Conservation (phyloP, 2,888 invertebrate genomes). For the Tachina grossa region DNA sequence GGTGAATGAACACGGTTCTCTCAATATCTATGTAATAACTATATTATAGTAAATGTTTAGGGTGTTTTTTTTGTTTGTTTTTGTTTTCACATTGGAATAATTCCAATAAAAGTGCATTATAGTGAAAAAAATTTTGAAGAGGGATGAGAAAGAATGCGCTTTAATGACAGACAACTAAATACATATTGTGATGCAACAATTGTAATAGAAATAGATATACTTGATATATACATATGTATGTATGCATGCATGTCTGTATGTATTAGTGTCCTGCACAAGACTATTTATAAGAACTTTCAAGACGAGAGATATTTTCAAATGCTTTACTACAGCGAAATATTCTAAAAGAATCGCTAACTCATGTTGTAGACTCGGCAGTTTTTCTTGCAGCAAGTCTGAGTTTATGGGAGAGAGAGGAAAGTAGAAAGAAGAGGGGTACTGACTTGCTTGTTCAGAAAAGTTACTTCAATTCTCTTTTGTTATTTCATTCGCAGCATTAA, state of each 20-base stretch:
- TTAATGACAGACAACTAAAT: constrained; percentile 25
- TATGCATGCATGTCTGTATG: neutral
- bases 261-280: no score
- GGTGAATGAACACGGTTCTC: neutral
- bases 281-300: no score
- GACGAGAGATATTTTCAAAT: no score
- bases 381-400: no score
- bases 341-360: no score
- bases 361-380: no score
- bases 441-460: no score
- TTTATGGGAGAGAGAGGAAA: no score
- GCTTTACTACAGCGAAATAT: no score
- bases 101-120: constrained; percentile 54
- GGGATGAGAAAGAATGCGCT: neutral
- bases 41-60: constrained; percentile 2
- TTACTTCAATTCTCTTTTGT: no score
- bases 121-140: constrained; percentile 2
- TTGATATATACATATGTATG: constrained; percentile 9
- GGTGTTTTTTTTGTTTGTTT: constrained; percentile 32
- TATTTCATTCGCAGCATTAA: no score
- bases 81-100: constrained; percentile 54
- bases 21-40: neutral
- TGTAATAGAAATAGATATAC: constrained; percentile 25
- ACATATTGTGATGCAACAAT: constrained; percentile 67
- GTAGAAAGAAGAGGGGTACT: no score